Percentiles rank a stretch among this genome's conserved stretches.
These are phyloP conservation scores for Tachysurus fulvidraco DNA, from an alignment of 2,113 vertebrate genomes.

Conservation along the genomic window DNA sequence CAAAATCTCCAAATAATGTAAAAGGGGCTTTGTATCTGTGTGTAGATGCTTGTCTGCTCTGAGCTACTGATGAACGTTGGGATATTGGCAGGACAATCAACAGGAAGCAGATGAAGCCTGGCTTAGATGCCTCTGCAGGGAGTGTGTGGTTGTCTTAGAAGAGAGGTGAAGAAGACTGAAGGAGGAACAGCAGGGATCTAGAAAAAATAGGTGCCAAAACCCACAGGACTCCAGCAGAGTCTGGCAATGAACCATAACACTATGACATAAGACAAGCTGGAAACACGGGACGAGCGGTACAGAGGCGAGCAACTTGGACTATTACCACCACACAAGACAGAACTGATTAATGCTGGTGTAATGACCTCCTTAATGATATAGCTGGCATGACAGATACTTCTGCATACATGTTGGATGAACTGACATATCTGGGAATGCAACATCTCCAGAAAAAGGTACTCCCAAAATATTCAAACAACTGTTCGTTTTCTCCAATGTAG, in stretches of 20 bases:
- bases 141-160: conserved; percentile 13
- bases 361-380: conserved; percentile 13
- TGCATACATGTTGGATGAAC: neutral
- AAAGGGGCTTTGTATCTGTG: conserved; percentile 30
- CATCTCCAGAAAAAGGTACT: conserved; percentile 1
- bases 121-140: conserved; percentile 64
- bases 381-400: neutral
- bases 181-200: conserved; percentile 45
- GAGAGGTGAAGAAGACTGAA: conserved; percentile 45
- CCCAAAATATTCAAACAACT: conserved; percentile 18
- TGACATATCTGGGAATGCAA: neutral
- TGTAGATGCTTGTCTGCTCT: conserved; percentile 51
- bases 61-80: conserved; percentile 61
- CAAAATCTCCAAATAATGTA: conserved; percentile 17
- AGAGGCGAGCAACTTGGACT: conserved; percentile 19
- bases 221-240: conserved; percentile 64
- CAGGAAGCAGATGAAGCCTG: conserved; percentile 70
- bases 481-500: conserved; percentile 7
- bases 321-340: conserved; percentile 9
- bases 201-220: conserved; percentile 66
- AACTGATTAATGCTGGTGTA: neutral
- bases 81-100: conserved; percentile 69
- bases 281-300: conserved; percentile 5
- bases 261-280: conserved; percentile 21
- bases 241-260: conserved; percentile 61